These are phyloP conservation scores for Heterocephalus glaber DNA, from an alignment of 2,113 vertebrate genomes.

Conservation along the genomic window DNA sequence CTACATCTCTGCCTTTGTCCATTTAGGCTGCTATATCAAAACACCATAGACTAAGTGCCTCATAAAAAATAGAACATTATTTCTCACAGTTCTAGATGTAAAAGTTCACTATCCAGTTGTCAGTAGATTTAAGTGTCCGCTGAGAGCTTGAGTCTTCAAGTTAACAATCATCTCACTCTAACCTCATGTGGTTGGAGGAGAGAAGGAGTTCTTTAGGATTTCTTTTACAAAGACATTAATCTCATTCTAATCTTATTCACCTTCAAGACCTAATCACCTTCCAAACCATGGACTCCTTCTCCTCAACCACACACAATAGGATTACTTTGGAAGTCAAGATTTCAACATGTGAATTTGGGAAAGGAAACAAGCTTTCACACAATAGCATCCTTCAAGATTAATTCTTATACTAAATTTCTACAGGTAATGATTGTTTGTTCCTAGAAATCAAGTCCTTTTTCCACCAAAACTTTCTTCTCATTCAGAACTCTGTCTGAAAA, in stretches of 20 bases:
- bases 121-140: neutral
- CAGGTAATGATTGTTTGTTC: neutral
- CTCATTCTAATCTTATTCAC: fast-evolving
- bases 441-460: neutral
- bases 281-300: neutral
- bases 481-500: neutral
- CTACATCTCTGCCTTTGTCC: neutral
- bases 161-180: neutral
- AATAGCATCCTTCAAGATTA: neutral
- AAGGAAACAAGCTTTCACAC: neutral
- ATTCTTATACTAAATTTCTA: neutral
- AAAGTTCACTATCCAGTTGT: neutral
- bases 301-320: neutral
- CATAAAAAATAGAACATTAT: neutral
- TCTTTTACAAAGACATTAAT: neutral
- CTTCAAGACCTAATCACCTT: neutral
- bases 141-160: neutral
- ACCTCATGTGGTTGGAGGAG: too few relatives aligned
- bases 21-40: neutral
- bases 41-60: neutral
- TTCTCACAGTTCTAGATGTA: neutral
- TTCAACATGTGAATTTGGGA: neutral
- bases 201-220: neutral
- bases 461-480: neutral
- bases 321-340: neutral